Conservation (phyloP, 2,113 vertebrate genomes). For the Bathybates hornii region DNA sequence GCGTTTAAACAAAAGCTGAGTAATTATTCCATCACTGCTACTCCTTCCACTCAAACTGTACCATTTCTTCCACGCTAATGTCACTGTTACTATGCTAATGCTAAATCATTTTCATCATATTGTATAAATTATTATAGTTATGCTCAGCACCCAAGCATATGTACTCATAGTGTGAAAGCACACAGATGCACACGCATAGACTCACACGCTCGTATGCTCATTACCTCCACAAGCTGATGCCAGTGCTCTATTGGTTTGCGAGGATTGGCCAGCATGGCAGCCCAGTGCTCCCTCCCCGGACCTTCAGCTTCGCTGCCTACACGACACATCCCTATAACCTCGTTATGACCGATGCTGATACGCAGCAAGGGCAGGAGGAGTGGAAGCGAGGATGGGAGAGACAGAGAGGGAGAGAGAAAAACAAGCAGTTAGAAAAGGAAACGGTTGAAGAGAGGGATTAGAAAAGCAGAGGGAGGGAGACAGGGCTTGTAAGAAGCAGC, state of each 20-base stretch:
- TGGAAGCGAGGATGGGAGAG: background rate
- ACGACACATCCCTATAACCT: constrained; percentile 90
- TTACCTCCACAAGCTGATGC: constrained; percentile 87
- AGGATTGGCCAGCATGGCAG: constrained; percentile 88
- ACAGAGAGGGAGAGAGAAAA: background rate
- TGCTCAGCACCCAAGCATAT: background rate
- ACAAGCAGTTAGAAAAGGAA: background rate
- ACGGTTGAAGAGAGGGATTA: background rate
- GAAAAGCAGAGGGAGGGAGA: constrained; percentile 2
- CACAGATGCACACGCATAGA: background rate
- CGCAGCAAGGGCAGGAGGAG: background rate
- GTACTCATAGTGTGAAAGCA: background rate
- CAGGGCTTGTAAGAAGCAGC: constrained; percentile 9
- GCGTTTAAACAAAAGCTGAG: background rate
- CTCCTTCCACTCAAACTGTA: background rate
- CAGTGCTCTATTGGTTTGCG: constrained; percentile 93
- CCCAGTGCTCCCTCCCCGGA: constrained; percentile 88
- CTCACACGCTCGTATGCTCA: background rate
- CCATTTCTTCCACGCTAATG: background rate
- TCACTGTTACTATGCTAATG: background rate
- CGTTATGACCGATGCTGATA: constrained; percentile 87
- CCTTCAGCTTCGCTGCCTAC: constrained; percentile 84
- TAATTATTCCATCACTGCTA: background rate
- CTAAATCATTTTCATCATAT: background rate
- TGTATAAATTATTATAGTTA: background rate